Evolutionary conservation across 2,797 vertebrate species (phyloP).

Genomic region (Manis pentadactyla): DNA sequence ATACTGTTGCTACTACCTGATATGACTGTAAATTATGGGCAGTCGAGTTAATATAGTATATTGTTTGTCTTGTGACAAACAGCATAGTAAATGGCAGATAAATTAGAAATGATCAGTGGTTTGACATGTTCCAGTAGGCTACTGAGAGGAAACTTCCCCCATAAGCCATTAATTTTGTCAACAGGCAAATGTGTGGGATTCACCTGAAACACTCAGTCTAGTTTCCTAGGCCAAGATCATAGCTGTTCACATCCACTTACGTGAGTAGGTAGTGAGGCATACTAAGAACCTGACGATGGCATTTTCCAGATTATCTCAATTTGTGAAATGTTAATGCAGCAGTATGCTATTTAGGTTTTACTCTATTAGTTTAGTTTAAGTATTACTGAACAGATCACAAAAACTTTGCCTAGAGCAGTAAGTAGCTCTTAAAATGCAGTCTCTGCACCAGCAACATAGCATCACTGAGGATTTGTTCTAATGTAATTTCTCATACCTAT

Average conservation of each 20-base stretch:
- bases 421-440: not conserved
- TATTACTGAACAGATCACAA: not conserved
- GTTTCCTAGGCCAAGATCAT: not conserved
- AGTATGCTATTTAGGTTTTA: not conserved
- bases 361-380: not conserved
- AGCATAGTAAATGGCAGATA: slow-evolving; percentile 9
- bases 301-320: not conserved
- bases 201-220: not conserved
- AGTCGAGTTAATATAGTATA: not conserved
- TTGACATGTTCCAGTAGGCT: not conserved
- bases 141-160: not conserved
- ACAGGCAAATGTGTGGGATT: not conserved
- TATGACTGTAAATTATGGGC: not conserved
- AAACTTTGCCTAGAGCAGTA: not conserved
- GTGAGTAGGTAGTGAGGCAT: not conserved
- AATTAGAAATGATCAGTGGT: not conserved
- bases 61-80: not conserved
- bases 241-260: not conserved
- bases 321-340: not conserved
- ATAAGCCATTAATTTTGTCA: not conserved
- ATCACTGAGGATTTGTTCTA: not conserved
- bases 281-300: not conserved
- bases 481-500: not conserved
- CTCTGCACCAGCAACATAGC: not conserved
- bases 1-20: not conserved